Percentiles rank a stretch among this genome's conserved stretches.
Conservation (phyloP, 2,888 invertebrate genomes). For the Spisula solida region DNA sequence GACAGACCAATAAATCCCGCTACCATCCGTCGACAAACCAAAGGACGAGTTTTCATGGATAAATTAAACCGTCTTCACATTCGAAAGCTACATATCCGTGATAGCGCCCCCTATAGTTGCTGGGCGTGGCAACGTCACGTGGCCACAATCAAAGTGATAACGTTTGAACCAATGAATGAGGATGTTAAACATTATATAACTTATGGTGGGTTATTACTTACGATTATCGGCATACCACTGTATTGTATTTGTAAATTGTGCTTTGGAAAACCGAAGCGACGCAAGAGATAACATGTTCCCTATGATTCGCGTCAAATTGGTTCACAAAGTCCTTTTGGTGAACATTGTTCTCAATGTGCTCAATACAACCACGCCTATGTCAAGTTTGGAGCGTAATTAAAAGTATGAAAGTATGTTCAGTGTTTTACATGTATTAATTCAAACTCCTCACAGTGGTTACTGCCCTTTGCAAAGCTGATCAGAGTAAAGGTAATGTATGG, state of each 20-base stretch:
- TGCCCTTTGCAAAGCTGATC: too few species aligned
- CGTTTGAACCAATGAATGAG: slow-evolving; percentile 88
- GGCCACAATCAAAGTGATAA: slow-evolving; percentile 90
- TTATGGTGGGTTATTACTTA: slow-evolving; percentile 76
- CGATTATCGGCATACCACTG: slow-evolving; percentile 72
- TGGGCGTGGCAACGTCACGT: slow-evolving; percentile 90
- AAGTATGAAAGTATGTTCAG: too few species aligned
- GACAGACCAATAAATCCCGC: slow-evolving; percentile 88
- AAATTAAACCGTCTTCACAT: slow-evolving; percentile 90
- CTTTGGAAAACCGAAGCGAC: slow-evolving; percentile 54
- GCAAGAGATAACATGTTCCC: background rate
- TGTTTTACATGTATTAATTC: too few species aligned
- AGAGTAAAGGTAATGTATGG: too few species aligned
- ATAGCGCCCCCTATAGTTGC: slow-evolving; percentile 89
- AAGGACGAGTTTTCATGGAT: slow-evolving; percentile 90
- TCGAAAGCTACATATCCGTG: slow-evolving; percentile 88
- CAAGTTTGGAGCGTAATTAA: too few species aligned
- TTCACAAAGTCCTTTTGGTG: too few species aligned
- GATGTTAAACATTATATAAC: slow-evolving; percentile 79
- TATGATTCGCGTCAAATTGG: background rate
- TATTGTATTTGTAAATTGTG: slow-evolving; percentile 72
- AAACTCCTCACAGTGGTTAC: too few species aligned
- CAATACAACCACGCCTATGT: too few species aligned
- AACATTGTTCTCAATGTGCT: too few species aligned
- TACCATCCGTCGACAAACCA: slow-evolving; percentile 88